phyloP scores from a whole-genome alignment of 2,888 invertebrate genomes.

The Leptopilina drosophilae region DNA sequence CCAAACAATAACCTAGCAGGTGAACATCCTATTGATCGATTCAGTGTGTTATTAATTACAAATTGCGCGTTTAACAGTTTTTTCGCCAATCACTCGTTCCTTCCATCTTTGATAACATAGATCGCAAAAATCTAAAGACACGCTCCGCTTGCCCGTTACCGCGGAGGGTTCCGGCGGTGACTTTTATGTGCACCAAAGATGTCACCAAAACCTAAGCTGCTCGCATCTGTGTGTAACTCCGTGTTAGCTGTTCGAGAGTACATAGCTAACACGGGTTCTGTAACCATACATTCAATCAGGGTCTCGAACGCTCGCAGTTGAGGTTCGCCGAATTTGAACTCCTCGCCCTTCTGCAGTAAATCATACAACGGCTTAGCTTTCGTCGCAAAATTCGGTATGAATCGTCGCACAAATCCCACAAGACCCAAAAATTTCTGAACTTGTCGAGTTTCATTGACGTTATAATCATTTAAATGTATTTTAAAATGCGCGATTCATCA shows the following conservation, averaged over 20 bases:
- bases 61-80: neutral
- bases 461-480: too few species aligned
- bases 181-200: too few species aligned
- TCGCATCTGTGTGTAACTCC: constrained; percentile 40
- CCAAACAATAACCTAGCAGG: neutral
- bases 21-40: neutral
- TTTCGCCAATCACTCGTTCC: neutral
- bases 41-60: neutral
- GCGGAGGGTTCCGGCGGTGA: too few species aligned
- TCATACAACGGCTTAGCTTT: constrained; percentile 31
- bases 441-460: too few species aligned
- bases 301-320: neutral
- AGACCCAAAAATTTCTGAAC: neutral
- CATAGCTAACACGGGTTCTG: neutral
- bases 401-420: constrained; percentile 2
- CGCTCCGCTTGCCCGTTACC: too few species aligned
- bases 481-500: too few species aligned
- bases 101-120: neutral
- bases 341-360: neutral
- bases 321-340: neutral
- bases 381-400: constrained; percentile 19
- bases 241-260: constrained; percentile 33
- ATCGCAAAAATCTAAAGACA: too few species aligned
- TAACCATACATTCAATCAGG: neutral
- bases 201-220: constrained; percentile 18